Evolutionary conservation across 1,140 invertebrate species (phyloP), one percentile per base, ranked within the genome.

Genomic region (Sitodiplosis mosellana): DNA sequence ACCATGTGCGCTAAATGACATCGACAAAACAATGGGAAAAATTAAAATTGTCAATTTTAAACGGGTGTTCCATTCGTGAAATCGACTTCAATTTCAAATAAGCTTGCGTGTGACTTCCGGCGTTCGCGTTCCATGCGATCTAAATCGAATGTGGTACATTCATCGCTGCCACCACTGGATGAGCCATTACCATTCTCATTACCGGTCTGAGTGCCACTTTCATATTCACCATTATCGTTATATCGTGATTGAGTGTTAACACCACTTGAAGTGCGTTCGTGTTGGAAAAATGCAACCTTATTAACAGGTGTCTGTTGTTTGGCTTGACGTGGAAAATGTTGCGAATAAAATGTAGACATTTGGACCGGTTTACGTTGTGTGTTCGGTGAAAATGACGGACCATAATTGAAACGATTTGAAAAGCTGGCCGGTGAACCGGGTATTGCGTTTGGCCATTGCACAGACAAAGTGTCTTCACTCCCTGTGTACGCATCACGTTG

Each of bases 51-150:
- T 43, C 18, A 5, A n/a, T 18, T 18, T 21, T 43, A 43, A 7
- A 45, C 43, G 3, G 43, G 21, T 33, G 43, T 45, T 2, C 43
- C 43, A n/a, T 15, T 50, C 12, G 34, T 37, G 41, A 27, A 33
- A 41, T 41, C 45, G 33, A 38, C 33, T 12, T 40, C 27, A 46
- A 40, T 48, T 15, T 53, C 52, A 37, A 62, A 64, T 38, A 64
- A 56, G 37, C 51, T 61, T 12, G 61, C 61, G 53, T 64, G 61
- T 5, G 62, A 64, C n/a, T 59, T 56, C 5, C 61, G 51, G 0
- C 61, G 50, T 34, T 64, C 62, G 18, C 55, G 50, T 14, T 64
- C 62, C 22, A 64, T 60, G 38, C 61, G 55, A 21, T 64, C 61
- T 21, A 64, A 45, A 50, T 64, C 61, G 34, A 61, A 64, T 8